Evolutionary conservation across 2,888 invertebrate species (phyloP), one percentile per base, ranked within the genome.

Genomic region (Seira musarum): DNA sequence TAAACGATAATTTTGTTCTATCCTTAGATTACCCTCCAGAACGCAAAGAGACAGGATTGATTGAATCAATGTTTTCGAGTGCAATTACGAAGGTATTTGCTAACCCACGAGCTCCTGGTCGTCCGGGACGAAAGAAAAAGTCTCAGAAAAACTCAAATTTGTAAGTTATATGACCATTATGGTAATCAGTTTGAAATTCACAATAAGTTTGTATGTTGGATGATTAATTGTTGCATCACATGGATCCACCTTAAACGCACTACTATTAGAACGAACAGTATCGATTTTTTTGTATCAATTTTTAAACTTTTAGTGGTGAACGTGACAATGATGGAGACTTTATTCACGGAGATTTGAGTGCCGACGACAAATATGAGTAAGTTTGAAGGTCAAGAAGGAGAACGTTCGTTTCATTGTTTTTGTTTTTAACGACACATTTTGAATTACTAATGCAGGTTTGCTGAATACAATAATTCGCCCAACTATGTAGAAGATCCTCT

Each of bases 31-130:
- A 35, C 1, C 53, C 64, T 15, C 65, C 65, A 1, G 24, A 17
- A 25, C 24, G 73, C 13, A 64, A 73, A 35, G 17, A 49, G n/a
- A 53, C 53, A 13, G 73, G 65, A 15, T 15, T 35, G 2, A 49
- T 73, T 6, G 21, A 65, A 3, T 65, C 65, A 19, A 73, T 73
- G 73, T 21, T 73, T 30, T 65, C 64, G 1, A 30, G 24, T 19
- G 73, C 73, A 6, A 73, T 73, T 17, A 73, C 65, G 0, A 73
- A 73, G 49, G 73, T 73, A 1, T 25, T 73, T 57, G 5, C 53
- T n/a, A 65, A 2, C 24, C 19, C 60, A 60, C 6, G 21, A 10
- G n/a, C 1, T n/a, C n/a, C n/a, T n/a, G n/a, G n/a, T n/a, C 15
- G 21, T 21, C n/a, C 24, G 46, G 24, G 13, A 22, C 22, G 69